Evolutionary conservation across 2,113 vertebrate genomes (phyloP).

Genomic region (Ardeotis arabs): DNA sequence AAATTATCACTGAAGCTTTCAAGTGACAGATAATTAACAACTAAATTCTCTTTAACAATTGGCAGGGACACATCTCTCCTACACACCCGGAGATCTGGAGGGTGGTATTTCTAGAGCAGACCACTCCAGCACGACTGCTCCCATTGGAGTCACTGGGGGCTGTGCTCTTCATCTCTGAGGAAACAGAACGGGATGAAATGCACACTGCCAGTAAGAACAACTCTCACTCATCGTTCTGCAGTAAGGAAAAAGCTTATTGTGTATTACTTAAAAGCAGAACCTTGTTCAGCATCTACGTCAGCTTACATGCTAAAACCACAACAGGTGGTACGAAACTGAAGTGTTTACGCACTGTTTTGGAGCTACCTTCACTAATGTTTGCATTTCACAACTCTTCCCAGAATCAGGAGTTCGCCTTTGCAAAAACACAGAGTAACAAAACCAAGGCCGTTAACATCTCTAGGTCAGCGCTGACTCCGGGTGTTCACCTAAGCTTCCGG

Average conservation of each 20-base stretch:
- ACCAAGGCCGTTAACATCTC: neutral
- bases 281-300: neutral
- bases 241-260: neutral
- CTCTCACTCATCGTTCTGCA: neutral
- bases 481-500: neutral
- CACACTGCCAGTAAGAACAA: neutral
- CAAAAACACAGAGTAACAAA: neutral
- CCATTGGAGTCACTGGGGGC: neutral
- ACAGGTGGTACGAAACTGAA: accelerated
- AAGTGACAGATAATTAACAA: slow-evolving; percentile 49
- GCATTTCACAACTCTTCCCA: neutral
- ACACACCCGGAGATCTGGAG: neutral
- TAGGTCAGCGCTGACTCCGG: neutral
- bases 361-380: neutral
- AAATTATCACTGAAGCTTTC: slow-evolving; percentile 20
- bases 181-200: accelerated
- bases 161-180: neutral
- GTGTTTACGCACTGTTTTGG: neutral
- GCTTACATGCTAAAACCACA: neutral
- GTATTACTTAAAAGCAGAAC: neutral
- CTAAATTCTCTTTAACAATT: slow-evolving; percentile 5
- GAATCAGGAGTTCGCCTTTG: neutral
- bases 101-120: neutral
- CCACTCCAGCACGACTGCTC: neutral
- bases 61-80: neutral